Evolutionary conservation across 2,888 invertebrate genomes (phyloP).

Genomic region (Baronia brevicornis): DNA sequence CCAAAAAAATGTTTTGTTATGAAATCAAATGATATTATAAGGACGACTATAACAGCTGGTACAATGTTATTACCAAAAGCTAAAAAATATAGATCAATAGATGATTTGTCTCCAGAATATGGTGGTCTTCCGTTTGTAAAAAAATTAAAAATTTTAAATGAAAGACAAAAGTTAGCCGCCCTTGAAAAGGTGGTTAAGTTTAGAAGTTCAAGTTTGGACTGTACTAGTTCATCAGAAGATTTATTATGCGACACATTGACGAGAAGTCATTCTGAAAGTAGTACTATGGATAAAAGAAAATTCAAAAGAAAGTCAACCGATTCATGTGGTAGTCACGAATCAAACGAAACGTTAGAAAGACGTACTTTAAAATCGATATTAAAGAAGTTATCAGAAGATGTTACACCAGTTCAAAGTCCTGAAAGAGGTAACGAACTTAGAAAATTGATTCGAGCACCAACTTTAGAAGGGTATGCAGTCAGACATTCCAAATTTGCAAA

Average conservation of each 20-base stretch:
- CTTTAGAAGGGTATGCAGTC: slow-evolving; percentile 91
- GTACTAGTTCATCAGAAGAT: slow-evolving; percentile 77
- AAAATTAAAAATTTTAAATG: slow-evolving; percentile 90
- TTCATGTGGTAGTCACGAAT: slow-evolving; percentile 58
- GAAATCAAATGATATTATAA: slow-evolving; percentile 37
- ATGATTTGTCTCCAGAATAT: slow-evolving; percentile 91
- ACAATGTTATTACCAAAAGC: slow-evolving; percentile 50
- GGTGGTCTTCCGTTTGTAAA: slow-evolving; percentile 91
- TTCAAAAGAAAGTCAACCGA: slow-evolving; percentile 61
- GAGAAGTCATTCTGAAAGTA: slow-evolving; percentile 87
- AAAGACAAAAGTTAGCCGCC: slow-evolving; percentile 89
- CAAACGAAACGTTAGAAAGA: slow-evolving; percentile 88
- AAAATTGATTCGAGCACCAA: slow-evolving; percentile 86
- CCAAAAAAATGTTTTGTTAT: slow-evolving; percentile 43
- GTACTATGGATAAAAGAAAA: slow-evolving; percentile 80
- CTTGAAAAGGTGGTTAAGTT: slow-evolving; percentile 84
- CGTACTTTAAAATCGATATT: slow-evolving; percentile 89
- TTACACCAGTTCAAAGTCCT: slow-evolving; percentile 63
- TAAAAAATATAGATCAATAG: slow-evolving; percentile 88
- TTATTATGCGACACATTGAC: slow-evolving; percentile 77
- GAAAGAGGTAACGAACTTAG: slow-evolving; percentile 76
- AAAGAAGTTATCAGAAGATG: slow-evolving; percentile 86
- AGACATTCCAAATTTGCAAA: slow-evolving; percentile 91
- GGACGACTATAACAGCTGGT: slow-evolving; percentile 27
- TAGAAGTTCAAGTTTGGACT: slow-evolving; percentile 88